Conservation (phyloP, 1,140 invertebrate species). For the Halictus rubicundus region DNA sequence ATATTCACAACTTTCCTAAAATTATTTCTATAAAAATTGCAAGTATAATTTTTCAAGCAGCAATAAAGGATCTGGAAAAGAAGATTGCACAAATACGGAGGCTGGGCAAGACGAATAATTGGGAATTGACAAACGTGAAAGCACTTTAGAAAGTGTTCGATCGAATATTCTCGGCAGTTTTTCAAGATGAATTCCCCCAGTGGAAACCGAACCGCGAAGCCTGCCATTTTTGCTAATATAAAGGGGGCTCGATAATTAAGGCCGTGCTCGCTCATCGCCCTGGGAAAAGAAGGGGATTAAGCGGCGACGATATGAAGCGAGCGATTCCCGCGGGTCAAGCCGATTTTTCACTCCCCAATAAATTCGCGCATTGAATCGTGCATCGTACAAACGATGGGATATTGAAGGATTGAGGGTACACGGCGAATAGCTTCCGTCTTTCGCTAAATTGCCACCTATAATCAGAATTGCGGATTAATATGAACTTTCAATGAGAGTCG, state of each 20-base stretch:
- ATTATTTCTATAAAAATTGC: too few relatives aligned
- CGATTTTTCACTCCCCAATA: not conserved
- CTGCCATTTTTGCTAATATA: not conserved
- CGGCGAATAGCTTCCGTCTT: not conserved
- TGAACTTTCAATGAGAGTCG: too few relatives aligned
- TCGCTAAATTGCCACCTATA: not conserved
- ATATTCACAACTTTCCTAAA: too few relatives aligned
- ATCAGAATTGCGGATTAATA: not conserved
- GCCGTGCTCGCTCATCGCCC: not conserved
- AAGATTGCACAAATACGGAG: too few relatives aligned
- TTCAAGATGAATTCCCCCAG: not conserved
- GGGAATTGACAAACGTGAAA: too few relatives aligned
- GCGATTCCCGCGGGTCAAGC: not conserved
- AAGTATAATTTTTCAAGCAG: too few relatives aligned
- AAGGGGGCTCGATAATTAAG: slow-evolving; percentile 10
- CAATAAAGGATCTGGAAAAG: too few relatives aligned
- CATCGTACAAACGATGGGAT: not conserved
- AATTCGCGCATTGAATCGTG: not conserved
- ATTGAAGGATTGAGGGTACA: not conserved
- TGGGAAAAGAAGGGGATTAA: not conserved
- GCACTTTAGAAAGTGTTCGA: not conserved
- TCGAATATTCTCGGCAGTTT: not conserved
- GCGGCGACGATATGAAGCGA: not conserved
- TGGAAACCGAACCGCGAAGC: too few relatives aligned
- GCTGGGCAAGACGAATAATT: too few relatives aligned